Evolutionary conservation across 2,888 invertebrate species (phyloP), one percentile per base, ranked within the genome.

Genomic region (Dicranocentrus wangi): DNA sequence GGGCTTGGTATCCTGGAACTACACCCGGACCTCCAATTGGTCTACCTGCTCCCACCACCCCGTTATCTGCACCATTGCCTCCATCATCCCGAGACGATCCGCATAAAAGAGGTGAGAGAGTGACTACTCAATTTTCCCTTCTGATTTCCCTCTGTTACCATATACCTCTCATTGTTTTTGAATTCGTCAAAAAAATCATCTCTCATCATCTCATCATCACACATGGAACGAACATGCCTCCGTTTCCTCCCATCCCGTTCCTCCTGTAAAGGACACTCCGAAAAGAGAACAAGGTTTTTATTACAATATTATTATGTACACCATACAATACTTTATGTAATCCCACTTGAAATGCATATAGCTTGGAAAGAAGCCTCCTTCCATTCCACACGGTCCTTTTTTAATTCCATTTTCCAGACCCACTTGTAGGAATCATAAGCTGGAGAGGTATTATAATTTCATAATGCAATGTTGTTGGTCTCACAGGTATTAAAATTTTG

Each of bases 1-100:
- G 94, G 92, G 93, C 93, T 88, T 95, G 95, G 95, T 95, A 95
- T 89, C 94, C 95, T 13, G 92, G 92, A 0, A 92, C 94, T 42
- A 93, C 94, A 1, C 92, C 94, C 76, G 92, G 94, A 78, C 91
- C 92, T 84, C 95, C 95, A 88, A 89, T 93, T 89, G 87, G 93
- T 88, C 84, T 91, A 66, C 89, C 88, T 87, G 89, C 91, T 91
- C 90, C 90, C 90, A 85, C 87, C 39, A 85, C 87, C 61, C 86
- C 88, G 43, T 89, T 91, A 84, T 87, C 87, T 19, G 90, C 89
- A 82, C 92, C 91, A 88, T 90, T 92, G 86, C 86, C 87, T 71
- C 87, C 87, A 65, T 85, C 87, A 23, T 89, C 91, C 72, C 89
- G 92, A 71, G 93, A 93, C 63, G 94, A 94, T 86, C 90, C 93